phyloP scores from a whole-genome alignment of 1,140 invertebrate genomes.

The Apis cerana region DNA sequence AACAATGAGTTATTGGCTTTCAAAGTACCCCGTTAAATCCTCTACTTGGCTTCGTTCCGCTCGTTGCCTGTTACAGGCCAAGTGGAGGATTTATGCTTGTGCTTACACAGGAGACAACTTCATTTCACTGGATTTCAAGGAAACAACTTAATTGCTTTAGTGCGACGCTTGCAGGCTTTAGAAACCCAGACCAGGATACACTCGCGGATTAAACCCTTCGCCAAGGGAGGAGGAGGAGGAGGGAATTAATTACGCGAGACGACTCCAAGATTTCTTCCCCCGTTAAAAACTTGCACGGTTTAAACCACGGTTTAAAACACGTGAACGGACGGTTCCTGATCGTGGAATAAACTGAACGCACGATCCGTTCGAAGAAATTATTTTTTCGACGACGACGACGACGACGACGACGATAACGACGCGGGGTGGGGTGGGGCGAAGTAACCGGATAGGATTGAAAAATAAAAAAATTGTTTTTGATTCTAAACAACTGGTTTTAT shows the following conservation, averaged over 20 bases:
- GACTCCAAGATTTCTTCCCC: conserved; percentile 28
- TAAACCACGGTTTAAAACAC: not conserved
- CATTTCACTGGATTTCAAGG: conserved; percentile 40
- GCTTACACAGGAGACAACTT: conserved; percentile 53
- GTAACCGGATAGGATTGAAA: no score
- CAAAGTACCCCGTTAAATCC: conserved; percentile 75
- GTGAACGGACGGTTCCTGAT: no score
- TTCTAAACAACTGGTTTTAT: not conserved
- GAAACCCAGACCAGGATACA: conserved; percentile 38
- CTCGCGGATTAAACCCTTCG: conserved; percentile 27
- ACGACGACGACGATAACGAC: no score
- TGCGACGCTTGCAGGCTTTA: conserved; percentile 48
- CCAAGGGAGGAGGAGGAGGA: not conserved
- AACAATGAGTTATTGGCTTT: conserved; percentile 80
- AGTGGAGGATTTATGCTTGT: conserved; percentile 70
- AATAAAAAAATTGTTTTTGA: not conserved
- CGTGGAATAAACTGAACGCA: no score
- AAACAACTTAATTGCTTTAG: conserved; percentile 53
- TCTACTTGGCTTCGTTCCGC: conserved; percentile 73
- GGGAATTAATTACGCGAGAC: conserved; percentile 39
- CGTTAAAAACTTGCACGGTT: conserved; percentile 21
- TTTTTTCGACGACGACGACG: no score
- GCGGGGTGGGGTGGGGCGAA: not conserved
- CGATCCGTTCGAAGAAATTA: no score
- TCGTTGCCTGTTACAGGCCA: conserved; percentile 69